Evolutionary conservation across 2,113 vertebrate genomes (phyloP).

Genomic region (Hylia prasina): DNA sequence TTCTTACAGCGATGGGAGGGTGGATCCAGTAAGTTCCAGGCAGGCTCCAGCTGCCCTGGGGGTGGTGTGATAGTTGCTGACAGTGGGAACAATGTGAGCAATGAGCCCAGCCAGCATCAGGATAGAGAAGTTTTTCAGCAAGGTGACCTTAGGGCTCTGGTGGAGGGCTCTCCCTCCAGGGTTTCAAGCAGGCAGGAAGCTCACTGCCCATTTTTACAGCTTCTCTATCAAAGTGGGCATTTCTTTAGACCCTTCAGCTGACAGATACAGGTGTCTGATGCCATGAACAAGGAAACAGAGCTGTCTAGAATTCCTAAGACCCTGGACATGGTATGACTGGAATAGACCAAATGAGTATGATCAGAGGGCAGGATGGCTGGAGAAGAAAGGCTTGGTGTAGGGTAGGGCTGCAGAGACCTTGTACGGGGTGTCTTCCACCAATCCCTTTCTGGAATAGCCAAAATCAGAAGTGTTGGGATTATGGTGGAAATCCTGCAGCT

Average conservation of each 20-base stretch:
- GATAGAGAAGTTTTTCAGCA: background rate
- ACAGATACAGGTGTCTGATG: background rate
- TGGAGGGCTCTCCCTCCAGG: background rate
- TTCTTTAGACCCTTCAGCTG: background rate
- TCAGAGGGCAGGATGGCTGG: background rate
- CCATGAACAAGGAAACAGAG: background rate
- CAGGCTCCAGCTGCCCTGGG: background rate
- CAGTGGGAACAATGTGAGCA: background rate
- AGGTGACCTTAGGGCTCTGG: background rate
- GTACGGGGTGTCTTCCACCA: background rate
- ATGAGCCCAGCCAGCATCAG: fast-evolving
- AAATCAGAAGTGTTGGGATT: background rate
- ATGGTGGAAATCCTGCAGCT: background rate
- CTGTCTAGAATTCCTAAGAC: background rate
- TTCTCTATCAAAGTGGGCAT: background rate
- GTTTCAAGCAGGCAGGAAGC: background rate
- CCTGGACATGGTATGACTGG: background rate
- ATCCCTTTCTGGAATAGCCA: background rate
- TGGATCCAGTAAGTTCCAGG: background rate
- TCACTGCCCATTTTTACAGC: background rate
- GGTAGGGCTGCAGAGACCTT: background rate
- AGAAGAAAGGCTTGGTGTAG: background rate
- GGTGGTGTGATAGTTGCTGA: fast-evolving
- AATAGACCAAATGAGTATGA: background rate
- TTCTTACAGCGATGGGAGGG: background rate